Base-by-base conservation (phyloP, 1,140 invertebrate genomes). In the Bombus affinis region DNA sequence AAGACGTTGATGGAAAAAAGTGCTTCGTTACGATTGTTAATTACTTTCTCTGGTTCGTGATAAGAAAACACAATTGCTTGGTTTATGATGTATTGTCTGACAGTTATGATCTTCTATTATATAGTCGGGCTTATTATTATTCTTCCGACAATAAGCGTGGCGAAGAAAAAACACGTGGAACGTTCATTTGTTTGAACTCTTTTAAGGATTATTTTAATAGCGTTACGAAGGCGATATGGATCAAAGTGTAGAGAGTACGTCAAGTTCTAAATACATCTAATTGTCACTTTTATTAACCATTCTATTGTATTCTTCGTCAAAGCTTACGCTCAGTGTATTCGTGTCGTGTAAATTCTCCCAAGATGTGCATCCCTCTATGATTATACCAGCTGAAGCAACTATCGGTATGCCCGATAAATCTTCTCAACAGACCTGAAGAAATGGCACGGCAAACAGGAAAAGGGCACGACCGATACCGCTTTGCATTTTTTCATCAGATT, bases 41-140 rank as follows among this genome's bases (percentile, higher is more conserved):
- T 80, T 85, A 66, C 77, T 85, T 65, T 81, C 35, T 44, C 78
- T 9, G 75, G 0, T 22, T 72, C 70, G 83, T 44, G 44, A 73
- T 66, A 32, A 22, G 71, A 42, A 74, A 73, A 42, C 39, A 35
- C 5, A 74, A 57, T 77, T 62, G 35, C 35, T 62, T 77, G 13
- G 8, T 53, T 42, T 71, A 35, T 8, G 22, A 71, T 12, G n/a
- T 76, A n/a, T 39, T 25, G 35, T 13, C 53, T 28, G 53, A 2
- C 73, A 35, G 13, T 44, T n/a, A 28, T 28, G 25, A 4, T 13
- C 18, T 25, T 71, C 10, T 39, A 39, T 70, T 70, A 59, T 59
- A 28, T 59, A 37, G 66, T 28, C 35, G 9, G 10, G 22, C 37
- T 42, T 71, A 3, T 70, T 39, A 70, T 42, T 28, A 71, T 71